These are phyloP conservation scores for Dryomyza anilis DNA, from an alignment of 2,888 invertebrate genomes.

Conservation along the genomic window DNA sequence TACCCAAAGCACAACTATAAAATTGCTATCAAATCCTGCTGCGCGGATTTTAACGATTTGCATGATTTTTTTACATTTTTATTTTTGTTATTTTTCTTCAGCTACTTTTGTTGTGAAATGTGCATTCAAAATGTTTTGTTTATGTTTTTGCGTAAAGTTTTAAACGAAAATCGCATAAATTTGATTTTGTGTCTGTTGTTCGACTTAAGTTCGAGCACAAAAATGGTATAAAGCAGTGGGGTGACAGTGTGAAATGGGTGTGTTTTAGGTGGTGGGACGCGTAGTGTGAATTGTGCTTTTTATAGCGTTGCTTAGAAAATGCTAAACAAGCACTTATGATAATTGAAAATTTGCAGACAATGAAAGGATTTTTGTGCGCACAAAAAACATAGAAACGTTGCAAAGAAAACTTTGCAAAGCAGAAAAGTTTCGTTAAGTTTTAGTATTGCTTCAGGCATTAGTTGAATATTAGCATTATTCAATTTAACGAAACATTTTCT, in stretches of 20 bases:
- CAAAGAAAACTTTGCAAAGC: background rate
- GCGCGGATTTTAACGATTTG: background rate
- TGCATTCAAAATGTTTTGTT: slow-evolving; percentile 24
- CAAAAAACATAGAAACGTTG: background rate
- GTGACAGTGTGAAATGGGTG: background rate
- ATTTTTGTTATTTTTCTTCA: no score
- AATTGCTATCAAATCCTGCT: background rate
- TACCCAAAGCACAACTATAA: background rate
- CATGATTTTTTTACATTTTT: background rate
- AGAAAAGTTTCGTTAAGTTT: slow-evolving; percentile 1
- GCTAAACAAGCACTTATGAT: slow-evolving; percentile 4
- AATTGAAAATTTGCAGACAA: slow-evolving; percentile 6
- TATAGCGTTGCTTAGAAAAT: no score
- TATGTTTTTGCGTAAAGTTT: slow-evolving; percentile 21
- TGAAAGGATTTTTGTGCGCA: background rate
- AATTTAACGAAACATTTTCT: background rate
- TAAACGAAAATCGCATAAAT: slow-evolving; percentile 22
- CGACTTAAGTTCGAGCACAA: background rate
- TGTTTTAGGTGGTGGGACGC: background rate
- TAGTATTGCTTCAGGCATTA: background rate
- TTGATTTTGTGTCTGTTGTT: slow-evolving; percentile 4
- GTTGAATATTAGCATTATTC: background rate
- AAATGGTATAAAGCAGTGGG: no score
- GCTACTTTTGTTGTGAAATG: no score
- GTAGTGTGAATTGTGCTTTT: no score